phyloP scores from a whole-genome alignment of 2,797 vertebrate species.

The Periophthalmus magnuspinnatus region DNA sequence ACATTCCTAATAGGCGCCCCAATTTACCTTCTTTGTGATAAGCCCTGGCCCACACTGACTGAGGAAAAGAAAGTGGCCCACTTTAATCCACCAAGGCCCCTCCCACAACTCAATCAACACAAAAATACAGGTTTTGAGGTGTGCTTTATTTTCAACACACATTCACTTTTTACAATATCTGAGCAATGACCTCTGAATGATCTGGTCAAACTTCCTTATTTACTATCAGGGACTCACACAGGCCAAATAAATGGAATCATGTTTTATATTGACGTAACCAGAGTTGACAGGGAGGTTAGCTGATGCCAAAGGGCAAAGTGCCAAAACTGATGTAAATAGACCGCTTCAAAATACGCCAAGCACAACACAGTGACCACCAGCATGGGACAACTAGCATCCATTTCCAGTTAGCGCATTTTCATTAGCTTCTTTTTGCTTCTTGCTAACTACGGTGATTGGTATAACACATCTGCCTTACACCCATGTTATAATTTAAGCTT shows the following conservation, averaged over 20 bases:
- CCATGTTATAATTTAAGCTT: conserved; percentile 23
- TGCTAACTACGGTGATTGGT: conserved; percentile 29
- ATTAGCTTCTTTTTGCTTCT: conserved; percentile 50
- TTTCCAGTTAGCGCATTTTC: conserved; percentile 53
- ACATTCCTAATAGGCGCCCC: no score
- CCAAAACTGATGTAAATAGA: conserved; percentile 68
- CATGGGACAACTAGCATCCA: conserved; percentile 55
- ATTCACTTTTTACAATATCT: no score
- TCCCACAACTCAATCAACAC: no score
- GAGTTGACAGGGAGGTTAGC: conserved; percentile 38
- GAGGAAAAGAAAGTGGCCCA: no score
- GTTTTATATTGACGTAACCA: conserved; percentile 40
- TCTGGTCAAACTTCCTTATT: conserved; percentile 47
- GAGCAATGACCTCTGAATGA: conserved; percentile 37
- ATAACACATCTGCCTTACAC: conserved; percentile 36
- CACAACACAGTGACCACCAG: conserved; percentile 32
- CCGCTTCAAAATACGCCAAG: conserved; percentile 46
- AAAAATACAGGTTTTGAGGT: no score
- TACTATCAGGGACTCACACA: conserved; percentile 40
- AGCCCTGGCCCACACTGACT: no score
- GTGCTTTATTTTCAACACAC: no score
- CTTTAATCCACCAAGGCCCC: no score
- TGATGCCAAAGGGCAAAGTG: conserved; percentile 56
- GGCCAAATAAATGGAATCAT: conserved; percentile 55
- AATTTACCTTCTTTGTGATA: no score